Base-by-base conservation (phyloP, 2,113 vertebrate genomes). In the Ailuropoda melanoleuca region DNA sequence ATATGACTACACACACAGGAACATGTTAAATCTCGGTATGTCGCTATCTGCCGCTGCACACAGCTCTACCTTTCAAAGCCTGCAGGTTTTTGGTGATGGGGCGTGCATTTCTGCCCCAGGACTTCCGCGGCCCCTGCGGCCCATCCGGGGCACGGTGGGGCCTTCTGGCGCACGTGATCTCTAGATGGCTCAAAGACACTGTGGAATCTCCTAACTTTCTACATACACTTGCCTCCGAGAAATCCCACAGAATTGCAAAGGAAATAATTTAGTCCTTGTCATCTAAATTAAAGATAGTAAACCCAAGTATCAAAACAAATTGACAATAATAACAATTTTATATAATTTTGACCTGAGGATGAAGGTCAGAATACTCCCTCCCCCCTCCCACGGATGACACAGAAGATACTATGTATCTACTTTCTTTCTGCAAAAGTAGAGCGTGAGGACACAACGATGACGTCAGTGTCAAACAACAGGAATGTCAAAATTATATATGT, bases 91-190 rank as follows among this genome's bases (percentile, higher is more conserved):
- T 39, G 64, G 66, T 60, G 68, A 94, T 86, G 96, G 97, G 80
- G 93, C 90, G 92, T 95, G 89, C 75, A 97, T 78, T 97, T 96
- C 91, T 75, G 66, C 29, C 88, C 84, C 60, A 93, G 55, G 46
- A 91, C 83, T 78, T 26, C 55, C 75, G 94, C 56, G 58, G 72
- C 7, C 31, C 88, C 87, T 85, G 93, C 75, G 93, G 75, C 98
- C 93, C 50, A 97, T 74, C 88, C 39, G 29, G 72, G 62, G 39
- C 24, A 17, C 23, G 66, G 80, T 78, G 14, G 58, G 74, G 9
- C 87, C 80, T 95, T 95, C 70, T 60, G 60, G 82, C 88, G 39
- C 70, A 90, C 64, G 46, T 84, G 87, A 43, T 93, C 75, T 95
- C 50, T 72, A 26, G 64, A n/a, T 80, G 77, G 66, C n/a, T 74